Evolutionary conservation across 2,888 invertebrate species (phyloP), one percentile per base, ranked within the genome.

Genomic region (Hydrotaea cyrtoneurina): DNA sequence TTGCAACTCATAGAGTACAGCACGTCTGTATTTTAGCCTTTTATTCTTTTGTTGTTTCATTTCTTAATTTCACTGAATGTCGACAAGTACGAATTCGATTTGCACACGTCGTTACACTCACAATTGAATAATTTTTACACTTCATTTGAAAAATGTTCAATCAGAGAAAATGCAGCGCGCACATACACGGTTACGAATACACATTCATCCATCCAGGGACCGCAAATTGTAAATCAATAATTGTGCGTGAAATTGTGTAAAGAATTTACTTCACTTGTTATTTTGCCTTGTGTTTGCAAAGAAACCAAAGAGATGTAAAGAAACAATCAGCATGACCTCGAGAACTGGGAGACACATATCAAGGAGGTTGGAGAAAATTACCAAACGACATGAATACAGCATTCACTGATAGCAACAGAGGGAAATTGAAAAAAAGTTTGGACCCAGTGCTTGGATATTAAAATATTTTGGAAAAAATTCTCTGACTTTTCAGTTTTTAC

Each of bases 111-210:
- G 15, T 43, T 66, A 66, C 66, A 43, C 15, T 31, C 31, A 39
- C 1, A 82, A 82, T 76, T 66, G 71, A 82, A 77, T 80, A 71
- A 85, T 82, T 85, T 85, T 85, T 85, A 85, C 82, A 82, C 82
- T 80, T 82, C 79, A 85, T 82, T 85, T 85, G 62, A 13, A 77
- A 66, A 75, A 53, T 77, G 46, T 85, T 79, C 82, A 82, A 82
- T 85, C 77, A 82, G 36, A 53, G 71, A 69, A 77, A 74, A 74
- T 82, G 79, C 77, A 80, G 59, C 73, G 73, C 50, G 72, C 50
- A 79, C 50, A 69, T 62, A 62, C 62, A 31, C 31, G 62, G n/a
- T n/a, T 31, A 10, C 7, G 5, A 62, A 2, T n/a, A 62, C 31
- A 62, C n/a, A 39, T 39, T n/a, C 62, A 59, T 57, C 7, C 31